Conservation (phyloP, 2,888 invertebrate genomes). For the Ametastegia equiseti region DNA sequence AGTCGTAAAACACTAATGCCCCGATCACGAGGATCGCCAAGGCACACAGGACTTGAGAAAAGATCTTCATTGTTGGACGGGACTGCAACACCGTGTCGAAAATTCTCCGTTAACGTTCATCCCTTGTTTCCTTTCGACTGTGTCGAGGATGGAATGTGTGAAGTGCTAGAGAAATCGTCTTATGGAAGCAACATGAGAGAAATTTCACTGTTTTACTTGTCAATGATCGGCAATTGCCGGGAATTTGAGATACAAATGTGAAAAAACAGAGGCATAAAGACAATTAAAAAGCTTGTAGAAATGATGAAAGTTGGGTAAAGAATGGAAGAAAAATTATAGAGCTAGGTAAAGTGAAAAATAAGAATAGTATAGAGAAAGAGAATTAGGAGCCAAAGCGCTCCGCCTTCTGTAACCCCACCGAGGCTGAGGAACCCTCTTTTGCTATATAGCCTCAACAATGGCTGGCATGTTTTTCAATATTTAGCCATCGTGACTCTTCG, state of each 20-base stretch:
- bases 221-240: too few relatives aligned
- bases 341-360: neutral
- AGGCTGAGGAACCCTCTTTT: slow-evolving; percentile 38
- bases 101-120: neutral
- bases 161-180: too few relatives aligned
- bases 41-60: neutral
- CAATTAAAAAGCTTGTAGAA: neutral
- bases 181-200: too few relatives aligned
- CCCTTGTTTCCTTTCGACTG: neutral
- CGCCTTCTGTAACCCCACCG: slow-evolving; percentile 42
- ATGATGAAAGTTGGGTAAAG: neutral
- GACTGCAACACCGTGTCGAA: neutral
- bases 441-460: slow-evolving; percentile 69
- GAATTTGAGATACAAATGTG: too few relatives aligned
- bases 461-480: slow-evolving; percentile 75
- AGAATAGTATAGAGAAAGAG: slow-evolving; percentile 1
- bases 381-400: slow-evolving; percentile 38
- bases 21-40: slow-evolving; percentile 67
- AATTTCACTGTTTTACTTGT: too few relatives aligned
- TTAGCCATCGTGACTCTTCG: slow-evolving; percentile 75
- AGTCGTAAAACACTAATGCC: slow-evolving; percentile 74
- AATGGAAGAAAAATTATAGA: slow-evolving; percentile 24
- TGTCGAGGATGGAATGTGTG: neutral
- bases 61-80: neutral
- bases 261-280: neutral